These are phyloP conservation scores for Tetropium fuscum DNA, from an alignment of 2,888 invertebrate genomes.

Conservation along the genomic window DNA sequence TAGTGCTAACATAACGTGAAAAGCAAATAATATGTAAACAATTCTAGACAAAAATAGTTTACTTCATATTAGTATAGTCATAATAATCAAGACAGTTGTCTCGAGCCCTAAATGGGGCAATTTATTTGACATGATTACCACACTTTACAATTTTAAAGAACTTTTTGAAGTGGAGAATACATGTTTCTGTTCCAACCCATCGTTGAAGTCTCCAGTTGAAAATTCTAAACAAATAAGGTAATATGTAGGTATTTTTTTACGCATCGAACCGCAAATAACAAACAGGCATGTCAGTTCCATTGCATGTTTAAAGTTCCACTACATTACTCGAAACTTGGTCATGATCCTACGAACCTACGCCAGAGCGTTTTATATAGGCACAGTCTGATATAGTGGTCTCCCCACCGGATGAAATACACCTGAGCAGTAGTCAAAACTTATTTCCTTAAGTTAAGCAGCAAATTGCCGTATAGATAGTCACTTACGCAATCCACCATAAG, in stretches of 20 bases:
- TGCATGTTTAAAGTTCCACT: not conserved
- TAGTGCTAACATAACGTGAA: too few species aligned
- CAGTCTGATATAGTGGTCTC: constrained; percentile 7
- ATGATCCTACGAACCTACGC: constrained; percentile 19
- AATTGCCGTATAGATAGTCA: constrained; percentile 51
- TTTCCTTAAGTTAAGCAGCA: constrained; percentile 48
- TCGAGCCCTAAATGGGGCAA: too few species aligned
- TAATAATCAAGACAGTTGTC: too few species aligned
- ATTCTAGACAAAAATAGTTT: too few species aligned
- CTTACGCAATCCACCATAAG: constrained; percentile 47
- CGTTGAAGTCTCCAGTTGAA: constrained; percentile 24
- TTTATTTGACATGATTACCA: too few species aligned
- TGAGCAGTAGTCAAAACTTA: constrained; percentile 42
- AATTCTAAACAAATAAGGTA: too few species aligned
- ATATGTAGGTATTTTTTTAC: not conserved
- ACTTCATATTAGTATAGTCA: too few species aligned
- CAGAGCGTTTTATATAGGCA: constrained; percentile 16
- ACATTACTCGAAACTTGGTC: constrained; percentile 19
- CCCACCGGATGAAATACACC: constrained; percentile 13
- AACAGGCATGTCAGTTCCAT: not conserved
- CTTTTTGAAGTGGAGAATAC: too few species aligned
- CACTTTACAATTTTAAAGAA: too few species aligned
- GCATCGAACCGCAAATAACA: not conserved
- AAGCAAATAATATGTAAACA: too few species aligned
- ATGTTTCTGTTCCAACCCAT: constrained; percentile 11